Evolutionary conservation across 2,797 vertebrate genomes (phyloP), one percentile per base, ranked within the genome.

Genomic region (Craterocephalus amniculus): DNA sequence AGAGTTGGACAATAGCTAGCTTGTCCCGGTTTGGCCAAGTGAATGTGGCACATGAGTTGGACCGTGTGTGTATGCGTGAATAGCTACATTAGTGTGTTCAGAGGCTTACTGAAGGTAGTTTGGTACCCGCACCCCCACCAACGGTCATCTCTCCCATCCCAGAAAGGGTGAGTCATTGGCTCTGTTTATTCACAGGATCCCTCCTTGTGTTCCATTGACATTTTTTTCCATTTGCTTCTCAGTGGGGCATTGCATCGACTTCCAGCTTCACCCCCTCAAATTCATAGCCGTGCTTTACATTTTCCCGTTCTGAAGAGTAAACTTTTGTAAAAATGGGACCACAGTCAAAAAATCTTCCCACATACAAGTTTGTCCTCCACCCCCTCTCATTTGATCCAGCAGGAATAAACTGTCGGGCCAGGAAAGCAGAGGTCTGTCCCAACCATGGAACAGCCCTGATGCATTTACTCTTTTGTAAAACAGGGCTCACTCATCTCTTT

Each of bases 161-260:
- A 91, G 90, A 91, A 89, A 90, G 78, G 87, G 84, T 92, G 72
- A 91, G 89, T 94, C 93, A 94, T 85, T 71, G 40, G 62, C 73
- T 88, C 78, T 93, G 91, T 94, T 93, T 92, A 92, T 93, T 93
- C 90, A 91, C 90, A 81, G 83, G 70, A 86, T 92, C 79, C 73
- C 86, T 88, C 69, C 85, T 90, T 85, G 84, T 93, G 87, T 93
- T 94, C 92, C 92, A 88, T 79, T 91, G 87, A 88, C 91, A 91
- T 79, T 69, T 88, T 94, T 94, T 94, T 94, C 94, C 93, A 89
- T 88, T 89, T 86, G 81, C 74, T 89, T 85, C 74, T 74, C 60
- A 35, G 59, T 65, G 69, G 65, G 84, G 66, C 35, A 77, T 73
- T 76, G 78, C 40, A 57, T 70, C 67, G 58, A 26, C 70, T 80